phyloP scores from a whole-genome alignment of 2,113 vertebrate genomes.

The Chloroceryle aenea region DNA sequence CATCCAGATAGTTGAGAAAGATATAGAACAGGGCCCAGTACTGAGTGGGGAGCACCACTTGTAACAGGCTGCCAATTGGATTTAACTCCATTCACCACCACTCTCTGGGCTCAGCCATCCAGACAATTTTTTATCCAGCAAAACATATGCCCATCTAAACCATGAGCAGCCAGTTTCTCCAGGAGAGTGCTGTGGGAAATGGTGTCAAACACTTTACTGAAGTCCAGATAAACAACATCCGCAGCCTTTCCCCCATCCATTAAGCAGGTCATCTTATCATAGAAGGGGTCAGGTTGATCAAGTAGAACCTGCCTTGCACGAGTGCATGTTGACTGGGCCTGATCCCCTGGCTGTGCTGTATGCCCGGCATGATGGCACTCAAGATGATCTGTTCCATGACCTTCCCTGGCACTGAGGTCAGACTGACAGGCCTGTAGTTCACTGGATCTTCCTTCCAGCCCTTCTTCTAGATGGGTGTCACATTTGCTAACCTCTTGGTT shows the following conservation, averaged over 20 bases:
- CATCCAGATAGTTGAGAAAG: no score
- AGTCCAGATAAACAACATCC: not conserved
- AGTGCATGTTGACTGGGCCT: not conserved
- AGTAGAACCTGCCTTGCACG: not conserved
- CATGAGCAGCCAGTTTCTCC: no score
- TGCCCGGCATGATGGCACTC: not conserved
- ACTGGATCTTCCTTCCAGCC: not conserved
- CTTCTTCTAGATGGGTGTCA: not conserved
- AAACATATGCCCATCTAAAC: no score
- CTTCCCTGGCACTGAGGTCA: not conserved
- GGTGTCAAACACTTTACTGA: no score
- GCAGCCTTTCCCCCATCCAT: not conserved
- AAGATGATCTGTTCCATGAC: not conserved
- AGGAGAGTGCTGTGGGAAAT: no score
- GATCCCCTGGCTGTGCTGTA: not conserved
- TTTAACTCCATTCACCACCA: no score
- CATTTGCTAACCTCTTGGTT: not conserved
- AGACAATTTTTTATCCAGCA: no score
- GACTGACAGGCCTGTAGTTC: not conserved
- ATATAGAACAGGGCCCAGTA: no score
- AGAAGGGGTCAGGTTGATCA: not conserved
- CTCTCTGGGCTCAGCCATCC: no score
- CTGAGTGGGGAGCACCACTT: no score
- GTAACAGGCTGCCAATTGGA: no score
- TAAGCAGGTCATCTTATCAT: not conserved